Evolutionary conservation across 2,797 vertebrate genomes (phyloP).

Genomic region (Ibycter americanus): DNA sequence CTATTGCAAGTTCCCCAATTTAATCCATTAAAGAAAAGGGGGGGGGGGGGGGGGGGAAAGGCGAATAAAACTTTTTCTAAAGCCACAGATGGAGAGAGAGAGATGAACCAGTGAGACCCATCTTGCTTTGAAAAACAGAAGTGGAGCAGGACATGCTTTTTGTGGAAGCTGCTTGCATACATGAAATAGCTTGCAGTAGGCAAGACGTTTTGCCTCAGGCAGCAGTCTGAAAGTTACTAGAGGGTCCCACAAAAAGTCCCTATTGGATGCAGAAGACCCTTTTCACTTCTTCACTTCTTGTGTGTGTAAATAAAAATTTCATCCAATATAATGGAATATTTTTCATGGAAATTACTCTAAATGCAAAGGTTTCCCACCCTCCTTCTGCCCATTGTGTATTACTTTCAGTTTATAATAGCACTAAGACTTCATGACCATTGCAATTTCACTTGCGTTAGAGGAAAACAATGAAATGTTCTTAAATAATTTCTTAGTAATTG

Average conservation of each 20-base stretch:
- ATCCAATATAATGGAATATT: background rate
- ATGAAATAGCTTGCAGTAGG: background rate
- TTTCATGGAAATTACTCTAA: background rate
- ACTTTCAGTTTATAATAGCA: conserved; percentile 15
- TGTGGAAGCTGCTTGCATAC: background rate
- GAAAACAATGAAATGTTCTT: conserved; percentile 47
- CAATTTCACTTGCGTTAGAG: conserved; percentile 56
- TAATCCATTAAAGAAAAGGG: background rate
- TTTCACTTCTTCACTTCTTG: background rate
- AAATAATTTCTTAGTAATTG: conserved; percentile 63
- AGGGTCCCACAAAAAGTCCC: background rate
- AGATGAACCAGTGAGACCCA: background rate
- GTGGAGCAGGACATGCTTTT: background rate
- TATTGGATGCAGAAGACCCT: background rate
- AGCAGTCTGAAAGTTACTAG: background rate
- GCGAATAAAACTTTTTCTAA: background rate
- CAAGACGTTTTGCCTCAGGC: background rate
- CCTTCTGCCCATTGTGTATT: background rate
- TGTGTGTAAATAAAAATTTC: background rate
- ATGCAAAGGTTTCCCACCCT: background rate
- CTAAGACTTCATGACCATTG: conserved; percentile 20
- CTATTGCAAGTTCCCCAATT: background rate
- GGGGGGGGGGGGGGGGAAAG: no score
- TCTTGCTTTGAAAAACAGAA: background rate
- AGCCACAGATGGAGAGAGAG: background rate